A percentile compares a stretch with the other conserved stretches of the same genome.
Evolutionary conservation across 23 tunicate species (phyloP).

Genomic region (Ascidia mentula): DNA sequence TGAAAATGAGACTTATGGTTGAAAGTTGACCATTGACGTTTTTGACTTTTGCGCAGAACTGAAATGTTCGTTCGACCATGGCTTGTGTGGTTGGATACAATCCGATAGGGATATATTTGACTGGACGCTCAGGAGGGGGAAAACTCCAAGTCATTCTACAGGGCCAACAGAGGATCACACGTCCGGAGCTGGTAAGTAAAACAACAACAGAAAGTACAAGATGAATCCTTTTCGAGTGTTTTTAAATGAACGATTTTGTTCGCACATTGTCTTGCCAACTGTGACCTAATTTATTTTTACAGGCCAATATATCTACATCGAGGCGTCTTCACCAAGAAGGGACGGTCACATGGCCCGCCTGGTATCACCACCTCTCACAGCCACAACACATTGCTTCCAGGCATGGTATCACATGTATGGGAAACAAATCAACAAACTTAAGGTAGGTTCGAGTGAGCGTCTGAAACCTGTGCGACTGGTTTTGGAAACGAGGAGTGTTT

Average conservation of each 20-base stretch:
- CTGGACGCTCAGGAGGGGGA: constrained; percentile 44
- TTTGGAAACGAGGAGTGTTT: not conserved
- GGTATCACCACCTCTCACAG: constrained; percentile 64
- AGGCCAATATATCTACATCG: constrained; percentile 88
- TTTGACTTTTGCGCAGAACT: constrained; percentile 30
- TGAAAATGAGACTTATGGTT: too few relatives aligned
- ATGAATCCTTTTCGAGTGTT: too few relatives aligned
- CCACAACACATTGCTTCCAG: constrained; percentile 65
- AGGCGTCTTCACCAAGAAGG: constrained; percentile 89
- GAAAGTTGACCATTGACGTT: too few relatives aligned
- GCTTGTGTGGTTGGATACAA: constrained; percentile 74
- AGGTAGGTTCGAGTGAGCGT: constrained; percentile 22
- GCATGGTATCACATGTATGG: constrained; percentile 99
- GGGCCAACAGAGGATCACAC: constrained; percentile 96
- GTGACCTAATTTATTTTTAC: not conserved
- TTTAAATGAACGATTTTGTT: not conserved
- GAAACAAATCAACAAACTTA: constrained; percentile 63
- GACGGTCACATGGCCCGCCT: constrained; percentile 68
- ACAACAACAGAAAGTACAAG: not conserved
- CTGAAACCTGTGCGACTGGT: not conserved
- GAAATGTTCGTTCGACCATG: constrained; percentile 66
- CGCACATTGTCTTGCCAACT: not conserved
- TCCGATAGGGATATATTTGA: constrained; percentile 60
- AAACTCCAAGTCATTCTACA: constrained; percentile 89
- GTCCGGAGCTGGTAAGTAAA: constrained; percentile 35